Base-by-base conservation (phyloP, 2,888 invertebrate genomes). In the Cryptosula pallasiana region DNA sequence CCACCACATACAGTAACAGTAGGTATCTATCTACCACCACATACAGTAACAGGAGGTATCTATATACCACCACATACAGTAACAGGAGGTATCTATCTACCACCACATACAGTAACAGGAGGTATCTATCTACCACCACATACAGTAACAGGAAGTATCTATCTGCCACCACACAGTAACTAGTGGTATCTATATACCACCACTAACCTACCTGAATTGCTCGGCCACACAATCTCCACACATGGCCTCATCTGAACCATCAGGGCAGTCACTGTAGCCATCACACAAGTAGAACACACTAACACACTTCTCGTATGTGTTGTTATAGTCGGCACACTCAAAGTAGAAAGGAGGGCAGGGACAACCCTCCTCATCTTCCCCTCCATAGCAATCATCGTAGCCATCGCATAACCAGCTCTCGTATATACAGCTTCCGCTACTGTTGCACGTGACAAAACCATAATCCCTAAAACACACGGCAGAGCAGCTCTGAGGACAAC, bases 321-420 rank as follows among this genome's bases (percentile, higher is more conserved):
- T 45, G 45, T 45, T 45, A 20, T 45, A 45, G 5, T 5, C 20
- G 9, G 45, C 5, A 45, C 45, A 45, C 45, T 45, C 45, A 45
- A 45, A 45, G 20, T 45, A 5, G 20, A 45, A 45, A 13, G 5
- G 45, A 5, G 9, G 20, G 45, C 45, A 45, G 20, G 45, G 45
- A 20, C 45, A 45, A 45, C 20, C 45, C 5, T 58, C 5, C n/a
- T 58, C 78, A 74, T 91, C 91, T 77, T 90, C 90, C 20, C 88
- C 85, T 79, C 92, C 92, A 0, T 89, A 86, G 77, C 92, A 92
- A 79, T 93, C 92, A 78, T 91, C 89, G 81, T 91, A 91, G 0
- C 89, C 89, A 80, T 92, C 92, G 82, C 92, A 92, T 0, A 86
- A 86, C 90, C 91, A 91, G 3, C 88, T 81, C 72, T 87, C 84